phyloP scores from a whole-genome alignment of 2,888 invertebrate genomes.

The Pristionchus japonicus region DNA sequence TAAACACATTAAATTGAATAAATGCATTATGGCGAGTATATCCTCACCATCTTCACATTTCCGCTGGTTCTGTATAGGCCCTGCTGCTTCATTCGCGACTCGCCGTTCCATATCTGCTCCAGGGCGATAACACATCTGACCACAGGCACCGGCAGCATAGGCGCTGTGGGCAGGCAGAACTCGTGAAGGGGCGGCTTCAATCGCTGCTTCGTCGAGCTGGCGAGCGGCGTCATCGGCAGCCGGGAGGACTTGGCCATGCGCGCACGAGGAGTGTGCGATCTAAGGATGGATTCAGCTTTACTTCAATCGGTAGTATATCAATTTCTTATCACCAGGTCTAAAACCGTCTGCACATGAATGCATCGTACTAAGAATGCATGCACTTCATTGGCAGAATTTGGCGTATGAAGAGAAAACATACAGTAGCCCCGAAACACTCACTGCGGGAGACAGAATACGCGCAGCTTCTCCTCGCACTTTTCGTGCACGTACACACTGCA shows the following conservation, averaged over 20 bases:
- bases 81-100: slow-evolving; percentile 84
- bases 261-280: not conserved
- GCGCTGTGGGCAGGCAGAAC: slow-evolving; percentile 79
- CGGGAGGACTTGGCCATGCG: not conserved
- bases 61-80: slow-evolving; percentile 94
- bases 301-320: no score
- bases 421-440: not conserved
- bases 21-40: not conserved
- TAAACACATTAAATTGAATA: no score
- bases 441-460: slow-evolving; percentile 56
- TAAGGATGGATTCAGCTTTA: no score
- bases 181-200: not conserved
- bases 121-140: slow-evolving; percentile 95
- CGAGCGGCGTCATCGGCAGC: not conserved
- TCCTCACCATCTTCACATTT: slow-evolving; percentile 53
- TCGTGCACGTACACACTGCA: slow-evolving; percentile 60
- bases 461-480: slow-evolving; percentile 50
- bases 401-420: not conserved
- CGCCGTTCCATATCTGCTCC: slow-evolving; percentile 83
- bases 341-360: no score
- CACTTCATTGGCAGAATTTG: not conserved
- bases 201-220: not conserved
- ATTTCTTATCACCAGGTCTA: no score
- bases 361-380: no score
- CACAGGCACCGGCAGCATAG: slow-evolving; percentile 94